Evolutionary conservation across 2,888 invertebrate genomes (phyloP), one percentile per base, ranked within the genome.

Genomic region (Noctua janthina): DNA sequence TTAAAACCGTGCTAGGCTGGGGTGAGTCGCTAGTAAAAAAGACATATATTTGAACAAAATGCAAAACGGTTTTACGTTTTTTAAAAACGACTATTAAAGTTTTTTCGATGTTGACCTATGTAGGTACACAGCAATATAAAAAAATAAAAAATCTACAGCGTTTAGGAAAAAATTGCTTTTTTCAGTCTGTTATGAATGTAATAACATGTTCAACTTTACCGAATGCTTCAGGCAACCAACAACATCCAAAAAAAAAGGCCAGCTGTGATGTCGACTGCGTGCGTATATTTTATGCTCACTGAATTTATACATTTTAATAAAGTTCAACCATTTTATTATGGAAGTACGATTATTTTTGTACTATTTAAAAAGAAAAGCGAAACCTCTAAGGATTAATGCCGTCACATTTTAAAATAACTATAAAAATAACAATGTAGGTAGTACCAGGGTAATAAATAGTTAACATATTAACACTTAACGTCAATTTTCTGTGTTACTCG

Each of bases 181-280:
- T 76, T 43, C 4, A 1, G 59, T 70, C 46, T 15, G 35, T 7
- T 54, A 35, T 15, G 0, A 39, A 62, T 15, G 17, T 68, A 39
- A 56, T 78, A 39, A 29, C 59, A 46, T n/a, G 20, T 79, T 54
- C n/a, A 54, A 54, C 20, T 39, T 13, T 29, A 13, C n/a, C 71
- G 71, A 79, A 56, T 29, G 49, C 49, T 64, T 3, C 29, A 56
- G 79, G 67, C 59, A 39, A 79, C 64, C 66, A 35, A 2, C 11
- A 72, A 59, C 13, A 54, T 54, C 1, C 46, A 46, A 71, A 66
- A 56, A 72, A 56, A 72, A 56, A 71, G 29, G 59, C 29, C n/a
- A 15, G 11, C 11, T 3, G 20, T 64, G n/a, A 70, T 64, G 15
- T 70, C 54, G 17, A 79, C 54, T 39, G n/a, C 11, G 29, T 23